phyloP scores from a whole-genome alignment of 2,797 vertebrate genomes.

The Dendrocincla tyrannina region DNA sequence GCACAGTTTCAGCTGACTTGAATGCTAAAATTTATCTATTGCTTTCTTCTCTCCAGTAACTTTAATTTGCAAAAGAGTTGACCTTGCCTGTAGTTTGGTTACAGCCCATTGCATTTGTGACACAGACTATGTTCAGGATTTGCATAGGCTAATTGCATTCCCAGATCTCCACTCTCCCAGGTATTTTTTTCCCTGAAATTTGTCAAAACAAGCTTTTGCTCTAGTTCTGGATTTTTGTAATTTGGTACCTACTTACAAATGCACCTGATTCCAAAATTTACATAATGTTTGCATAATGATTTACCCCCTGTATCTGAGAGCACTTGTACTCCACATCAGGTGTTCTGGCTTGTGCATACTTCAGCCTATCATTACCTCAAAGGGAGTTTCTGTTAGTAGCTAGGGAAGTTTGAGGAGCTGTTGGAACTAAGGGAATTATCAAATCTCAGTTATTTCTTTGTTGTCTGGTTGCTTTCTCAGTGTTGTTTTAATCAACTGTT shows the following conservation, averaged over 20 bases:
- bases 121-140: conserved; percentile 17
- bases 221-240: neutral
- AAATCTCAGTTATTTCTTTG: neutral
- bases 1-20: conserved; percentile 15
- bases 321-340: neutral
- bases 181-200: neutral
- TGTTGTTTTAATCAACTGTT: neutral
- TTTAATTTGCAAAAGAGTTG: conserved; percentile 57
- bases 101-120: conserved; percentile 39
- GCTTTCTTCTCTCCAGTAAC: conserved; percentile 52
- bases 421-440: neutral
- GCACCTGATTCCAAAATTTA: neutral
- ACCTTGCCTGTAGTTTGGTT: conserved; percentile 36
- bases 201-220: neutral
- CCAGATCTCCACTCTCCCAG: neutral
- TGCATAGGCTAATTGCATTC: conserved; percentile 53
- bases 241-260: neutral
- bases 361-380: neutral
- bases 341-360: neutral
- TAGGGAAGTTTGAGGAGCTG: neutral
- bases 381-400: neutral
- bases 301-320: neutral
- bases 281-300: neutral
- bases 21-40: conserved; percentile 36
- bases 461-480: neutral